Evolutionary conservation across 2,113 vertebrate genomes (phyloP).

Genomic region (Alectura lathami): DNA sequence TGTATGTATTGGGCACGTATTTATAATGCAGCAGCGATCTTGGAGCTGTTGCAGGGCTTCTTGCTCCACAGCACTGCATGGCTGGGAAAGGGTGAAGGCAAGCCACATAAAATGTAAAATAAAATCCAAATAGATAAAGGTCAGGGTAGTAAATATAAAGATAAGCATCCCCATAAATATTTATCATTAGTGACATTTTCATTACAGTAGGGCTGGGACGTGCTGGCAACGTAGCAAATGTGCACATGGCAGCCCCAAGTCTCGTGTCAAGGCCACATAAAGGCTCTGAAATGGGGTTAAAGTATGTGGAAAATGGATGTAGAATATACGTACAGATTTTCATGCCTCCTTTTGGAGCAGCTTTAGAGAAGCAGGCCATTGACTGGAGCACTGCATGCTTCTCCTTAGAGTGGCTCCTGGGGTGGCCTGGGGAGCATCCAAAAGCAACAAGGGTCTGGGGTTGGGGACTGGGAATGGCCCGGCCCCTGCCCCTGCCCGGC

Average conservation of each 20-base stretch:
- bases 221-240: neutral
- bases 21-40: constrained; percentile 13
- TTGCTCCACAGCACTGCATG: neutral
- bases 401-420: neutral
- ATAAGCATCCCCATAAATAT: constrained; percentile 48
- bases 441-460: neutral
- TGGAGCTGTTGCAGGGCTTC: neutral
- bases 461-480: neutral
- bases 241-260: rapidly evolving
- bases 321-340: neutral
- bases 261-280: neutral
- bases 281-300: neutral
- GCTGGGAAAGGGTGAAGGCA: constrained; percentile 5
- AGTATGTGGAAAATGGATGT: neutral
- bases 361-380: neutral
- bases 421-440: rapidly evolving
- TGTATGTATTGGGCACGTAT: neutral
- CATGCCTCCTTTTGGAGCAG: neutral
- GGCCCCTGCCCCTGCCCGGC: rapidly evolving
- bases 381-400: rapidly evolving
- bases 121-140: constrained; percentile 48
- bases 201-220: constrained; percentile 2
- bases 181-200: constrained; percentile 53
- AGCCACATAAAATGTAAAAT: constrained; percentile 23
- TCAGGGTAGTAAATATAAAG: constrained; percentile 63